These are phyloP conservation scores for Anadara kagoshimensis DNA, from an alignment of 1,140 invertebrate species.

Conservation along the genomic window DNA sequence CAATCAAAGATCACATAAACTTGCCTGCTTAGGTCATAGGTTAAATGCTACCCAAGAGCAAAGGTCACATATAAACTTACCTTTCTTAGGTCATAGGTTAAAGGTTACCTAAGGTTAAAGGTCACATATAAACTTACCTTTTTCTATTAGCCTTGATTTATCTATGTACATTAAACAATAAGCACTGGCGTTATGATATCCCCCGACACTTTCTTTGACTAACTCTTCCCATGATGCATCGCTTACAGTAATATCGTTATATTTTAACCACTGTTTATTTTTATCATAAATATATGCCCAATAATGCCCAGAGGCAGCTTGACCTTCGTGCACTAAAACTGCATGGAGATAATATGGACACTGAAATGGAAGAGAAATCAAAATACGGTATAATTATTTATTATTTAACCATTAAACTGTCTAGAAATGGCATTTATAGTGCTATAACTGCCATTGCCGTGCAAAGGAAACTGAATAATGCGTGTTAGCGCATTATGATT, in stretches of 20 bases:
- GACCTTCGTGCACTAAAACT: slow-evolving; percentile 77
- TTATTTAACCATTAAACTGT: too few species aligned
- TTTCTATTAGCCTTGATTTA: slow-evolving; percentile 45
- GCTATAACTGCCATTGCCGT: too few species aligned
- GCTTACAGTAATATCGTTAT: slow-evolving; percentile 76
- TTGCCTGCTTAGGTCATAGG: too few species aligned
- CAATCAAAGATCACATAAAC: too few species aligned
- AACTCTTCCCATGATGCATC: slow-evolving; percentile 75
- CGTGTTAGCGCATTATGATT: too few species aligned
- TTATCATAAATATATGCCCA: slow-evolving; percentile 75
- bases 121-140: slow-evolving; percentile 34
- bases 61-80: too few species aligned
- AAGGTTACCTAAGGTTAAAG: too few species aligned
- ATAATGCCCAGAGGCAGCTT: slow-evolving; percentile 77
- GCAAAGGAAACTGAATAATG: too few species aligned
- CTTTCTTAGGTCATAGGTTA: too few species aligned
- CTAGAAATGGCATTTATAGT: too few species aligned
- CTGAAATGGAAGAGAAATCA: slow-evolving; percentile 54
- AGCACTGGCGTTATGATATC: slow-evolving; percentile 76
- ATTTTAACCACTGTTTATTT: slow-evolving; percentile 72
- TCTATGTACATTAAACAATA: slow-evolving; percentile 77
- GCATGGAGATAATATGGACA: slow-evolving; percentile 75
- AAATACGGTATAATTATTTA: slow-evolving; percentile 10
- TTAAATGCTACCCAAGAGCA: too few species aligned
- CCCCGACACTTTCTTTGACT: slow-evolving; percentile 75